Conservation (phyloP, 2,797 vertebrate species). For the Molossus molossus region DNA sequence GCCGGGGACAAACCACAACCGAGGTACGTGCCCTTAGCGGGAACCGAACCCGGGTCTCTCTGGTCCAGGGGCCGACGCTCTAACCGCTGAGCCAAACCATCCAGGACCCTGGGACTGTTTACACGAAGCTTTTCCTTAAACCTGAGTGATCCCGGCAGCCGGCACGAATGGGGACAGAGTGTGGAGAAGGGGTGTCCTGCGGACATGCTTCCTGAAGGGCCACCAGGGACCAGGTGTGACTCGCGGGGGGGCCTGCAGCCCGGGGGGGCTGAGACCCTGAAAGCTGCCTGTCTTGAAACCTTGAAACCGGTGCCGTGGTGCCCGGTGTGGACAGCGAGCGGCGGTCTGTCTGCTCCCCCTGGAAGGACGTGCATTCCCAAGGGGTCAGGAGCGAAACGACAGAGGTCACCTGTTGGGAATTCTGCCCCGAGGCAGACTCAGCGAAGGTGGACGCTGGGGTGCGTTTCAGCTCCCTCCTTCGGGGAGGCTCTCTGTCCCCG, state of each 20-base stretch:
- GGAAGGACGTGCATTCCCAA: not conserved
- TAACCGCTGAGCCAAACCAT: too few species aligned
- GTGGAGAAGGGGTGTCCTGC: constrained; percentile 71
- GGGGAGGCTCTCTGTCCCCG: too few species aligned
- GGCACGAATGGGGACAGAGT: not conserved
- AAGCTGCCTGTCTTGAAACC: constrained; percentile 72
- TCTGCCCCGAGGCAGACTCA: accelerated
- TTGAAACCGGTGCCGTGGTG: constrained; percentile 37
- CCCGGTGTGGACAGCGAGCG: not conserved
- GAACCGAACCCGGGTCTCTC: too few species aligned
- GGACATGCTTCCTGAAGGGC: constrained; percentile 13
- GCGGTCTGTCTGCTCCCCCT: not conserved
- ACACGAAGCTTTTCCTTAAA: constrained; percentile 8
- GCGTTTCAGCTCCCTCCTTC: accelerated
- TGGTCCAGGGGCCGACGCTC: too few species aligned
- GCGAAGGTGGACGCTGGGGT: accelerated
- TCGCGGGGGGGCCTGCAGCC: accelerated
- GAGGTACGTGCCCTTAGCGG: too few species aligned
- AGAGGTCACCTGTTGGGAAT: not conserved
- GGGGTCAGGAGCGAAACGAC: not conserved
- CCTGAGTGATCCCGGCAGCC: not conserved
- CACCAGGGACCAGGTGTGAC: not conserved
- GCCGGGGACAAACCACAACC: too few species aligned
- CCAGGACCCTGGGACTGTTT: not conserved
- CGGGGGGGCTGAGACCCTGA: not conserved